These are phyloP conservation scores for Caradrina kadenii DNA, from an alignment of 2,888 invertebrate genomes.

Conservation along the genomic window DNA sequence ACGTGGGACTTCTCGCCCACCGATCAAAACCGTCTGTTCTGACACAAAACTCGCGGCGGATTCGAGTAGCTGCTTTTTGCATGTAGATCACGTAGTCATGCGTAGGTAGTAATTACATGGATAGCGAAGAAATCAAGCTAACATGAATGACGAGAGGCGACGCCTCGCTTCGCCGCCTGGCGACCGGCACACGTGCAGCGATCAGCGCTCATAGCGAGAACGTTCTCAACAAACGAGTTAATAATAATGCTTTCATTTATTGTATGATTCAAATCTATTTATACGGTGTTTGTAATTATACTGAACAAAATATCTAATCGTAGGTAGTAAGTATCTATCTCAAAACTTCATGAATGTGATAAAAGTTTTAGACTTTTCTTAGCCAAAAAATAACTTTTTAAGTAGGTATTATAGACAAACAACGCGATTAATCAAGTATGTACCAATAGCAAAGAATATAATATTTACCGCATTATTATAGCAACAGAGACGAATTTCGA, in stretches of 20 bases:
- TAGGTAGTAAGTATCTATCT: constrained; percentile 43
- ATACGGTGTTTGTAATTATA: constrained; percentile 59
- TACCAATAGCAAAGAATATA: constrained; percentile 54
- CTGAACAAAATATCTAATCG: constrained; percentile 54
- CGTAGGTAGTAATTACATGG: constrained; percentile 76
- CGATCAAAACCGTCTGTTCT: constrained; percentile 63
- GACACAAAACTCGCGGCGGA: constrained; percentile 59
- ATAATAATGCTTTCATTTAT: constrained; percentile 77
- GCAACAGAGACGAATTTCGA: constrained; percentile 84
- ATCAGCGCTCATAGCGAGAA: constrained; percentile 72
- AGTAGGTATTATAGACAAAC: constrained; percentile 25
- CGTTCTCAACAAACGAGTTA: constrained; percentile 76
- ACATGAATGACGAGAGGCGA: constrained; percentile 83
- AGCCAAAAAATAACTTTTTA: constrained; percentile 23
- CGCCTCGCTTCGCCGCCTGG: constrained; percentile 81
- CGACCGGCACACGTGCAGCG: constrained; percentile 83
- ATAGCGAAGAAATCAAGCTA: constrained; percentile 77
- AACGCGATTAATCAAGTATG: constrained; percentile 44
- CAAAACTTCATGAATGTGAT: constrained; percentile 36
- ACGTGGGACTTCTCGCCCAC: constrained; percentile 74
- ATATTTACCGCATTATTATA: constrained; percentile 74
- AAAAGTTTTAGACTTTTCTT: constrained; percentile 19
- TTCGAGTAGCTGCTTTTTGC: constrained; percentile 70
- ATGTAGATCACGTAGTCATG: constrained; percentile 70
- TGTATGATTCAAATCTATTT: constrained; percentile 66